Conservation (phyloP, 2,888 invertebrate species). For the Autographa gamma region DNA sequence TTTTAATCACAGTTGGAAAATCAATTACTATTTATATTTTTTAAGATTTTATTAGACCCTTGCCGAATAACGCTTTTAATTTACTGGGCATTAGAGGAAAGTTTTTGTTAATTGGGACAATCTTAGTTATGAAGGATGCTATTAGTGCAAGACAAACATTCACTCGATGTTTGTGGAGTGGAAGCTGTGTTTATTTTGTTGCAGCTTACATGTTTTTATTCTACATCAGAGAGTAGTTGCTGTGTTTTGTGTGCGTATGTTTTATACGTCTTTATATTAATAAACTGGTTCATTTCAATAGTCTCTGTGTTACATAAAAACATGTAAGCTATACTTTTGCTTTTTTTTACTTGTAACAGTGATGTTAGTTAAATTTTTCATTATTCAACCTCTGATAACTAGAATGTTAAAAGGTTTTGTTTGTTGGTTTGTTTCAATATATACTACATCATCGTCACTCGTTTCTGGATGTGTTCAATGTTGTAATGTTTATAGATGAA, state of each 20-base stretch:
- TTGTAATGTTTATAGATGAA: conserved; percentile 57
- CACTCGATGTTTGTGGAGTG: conserved; percentile 46
- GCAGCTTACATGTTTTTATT: conserved; percentile 61
- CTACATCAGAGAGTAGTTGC: conserved; percentile 33
- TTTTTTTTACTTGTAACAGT: conserved; percentile 40
- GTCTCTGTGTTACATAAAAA: conserved; percentile 48
- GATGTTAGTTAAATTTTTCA: conserved; percentile 39
- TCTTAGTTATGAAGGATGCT: conserved; percentile 56
- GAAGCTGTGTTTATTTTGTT: conserved; percentile 55
- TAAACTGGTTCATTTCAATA: conserved; percentile 45
- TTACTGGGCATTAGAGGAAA: conserved; percentile 65
- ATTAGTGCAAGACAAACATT: conserved; percentile 47
- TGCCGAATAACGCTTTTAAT: conserved; percentile 65
- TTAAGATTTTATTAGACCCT: conserved; percentile 69
- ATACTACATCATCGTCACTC: conserved; percentile 38
- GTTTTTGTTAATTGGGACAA: conserved; percentile 67
- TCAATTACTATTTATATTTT: conserved; percentile 78
- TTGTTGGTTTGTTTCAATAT: conserved; percentile 48
- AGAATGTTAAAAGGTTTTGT: conserved; percentile 51
- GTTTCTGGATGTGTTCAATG: conserved; percentile 54
- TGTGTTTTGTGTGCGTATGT: conserved; percentile 49
- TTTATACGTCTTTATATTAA: conserved; percentile 43
- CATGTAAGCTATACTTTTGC: conserved; percentile 53
- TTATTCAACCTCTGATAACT: conserved; percentile 39
- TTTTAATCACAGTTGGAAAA: conserved; percentile 76